phyloP scores from a whole-genome alignment of 1,140 invertebrate species.

The Heliconius nattereri region DNA sequence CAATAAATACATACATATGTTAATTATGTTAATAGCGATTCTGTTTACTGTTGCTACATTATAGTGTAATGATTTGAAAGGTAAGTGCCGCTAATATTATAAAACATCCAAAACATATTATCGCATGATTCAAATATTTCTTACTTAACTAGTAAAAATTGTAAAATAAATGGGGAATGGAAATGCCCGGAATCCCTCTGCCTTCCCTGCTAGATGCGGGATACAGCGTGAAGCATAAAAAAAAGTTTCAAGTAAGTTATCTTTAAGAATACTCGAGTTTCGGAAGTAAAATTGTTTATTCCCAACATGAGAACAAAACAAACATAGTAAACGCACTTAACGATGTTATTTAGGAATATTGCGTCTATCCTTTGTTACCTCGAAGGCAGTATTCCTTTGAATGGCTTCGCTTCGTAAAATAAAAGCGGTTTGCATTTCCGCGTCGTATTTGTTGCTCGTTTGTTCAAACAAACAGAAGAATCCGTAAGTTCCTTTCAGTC shows the following conservation, averaged over 20 bases:
- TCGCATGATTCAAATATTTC: no score
- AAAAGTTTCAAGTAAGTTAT: not conserved
- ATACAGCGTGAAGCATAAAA: not conserved
- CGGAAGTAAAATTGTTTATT: slow-evolving; percentile 8
- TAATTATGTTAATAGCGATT: slow-evolving; percentile 35
- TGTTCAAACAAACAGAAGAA: slow-evolving; percentile 72
- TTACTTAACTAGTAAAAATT: no score
- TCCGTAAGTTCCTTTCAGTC: slow-evolving; percentile 68
- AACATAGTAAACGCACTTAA: slow-evolving; percentile 25
- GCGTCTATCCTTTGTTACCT: slow-evolving; percentile 56
- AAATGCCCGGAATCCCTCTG: no score
- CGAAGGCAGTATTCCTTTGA: slow-evolving; percentile 68
- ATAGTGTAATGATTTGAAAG: not conserved
- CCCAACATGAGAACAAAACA: slow-evolving; percentile 9
- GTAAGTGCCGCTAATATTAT: no score
- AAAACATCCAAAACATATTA: no score
- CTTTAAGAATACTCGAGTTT: not conserved
- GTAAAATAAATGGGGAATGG: no score
- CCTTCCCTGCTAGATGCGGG: no score
- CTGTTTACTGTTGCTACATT: slow-evolving; percentile 3
- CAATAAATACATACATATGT: slow-evolving; percentile 35
- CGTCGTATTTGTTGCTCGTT: slow-evolving; percentile 72
- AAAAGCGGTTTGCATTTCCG: slow-evolving; percentile 74
- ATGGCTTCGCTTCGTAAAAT: slow-evolving; percentile 61
- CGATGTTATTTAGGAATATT: slow-evolving; percentile 34